Percentiles rank a stretch among this genome's conserved stretches.
These are phyloP conservation scores for Gallinago media DNA, from an alignment of 2,113 vertebrate genomes.

Conservation along the genomic window DNA sequence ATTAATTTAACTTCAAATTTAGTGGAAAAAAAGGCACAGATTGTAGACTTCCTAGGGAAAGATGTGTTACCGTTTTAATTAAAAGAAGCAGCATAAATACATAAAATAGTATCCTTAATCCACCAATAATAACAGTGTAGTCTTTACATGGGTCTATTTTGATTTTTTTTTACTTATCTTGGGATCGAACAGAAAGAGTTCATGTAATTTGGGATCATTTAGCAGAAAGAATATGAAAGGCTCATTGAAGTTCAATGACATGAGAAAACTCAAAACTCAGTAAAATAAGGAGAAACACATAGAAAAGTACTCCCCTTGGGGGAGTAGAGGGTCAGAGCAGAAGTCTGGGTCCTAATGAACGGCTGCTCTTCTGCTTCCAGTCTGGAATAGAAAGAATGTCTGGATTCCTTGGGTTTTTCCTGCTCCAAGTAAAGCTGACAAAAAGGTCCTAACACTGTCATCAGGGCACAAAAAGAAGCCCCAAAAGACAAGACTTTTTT, in stretches of 20 bases:
- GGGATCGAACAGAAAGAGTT: background rate
- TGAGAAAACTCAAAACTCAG: background rate
- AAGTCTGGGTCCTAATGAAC: background rate
- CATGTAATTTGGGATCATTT: background rate
- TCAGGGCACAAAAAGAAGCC: background rate
- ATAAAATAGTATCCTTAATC: background rate
- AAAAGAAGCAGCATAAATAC: background rate
- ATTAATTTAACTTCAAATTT: slow-evolving; percentile 31
- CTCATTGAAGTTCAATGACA: background rate
- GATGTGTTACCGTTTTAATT: background rate
- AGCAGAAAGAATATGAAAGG: background rate
- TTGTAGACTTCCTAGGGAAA: background rate
- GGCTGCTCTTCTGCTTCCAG: background rate
- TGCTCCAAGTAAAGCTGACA: background rate
- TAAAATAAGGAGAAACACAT: background rate
- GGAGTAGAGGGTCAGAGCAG: background rate
- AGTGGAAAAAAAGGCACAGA: background rate
- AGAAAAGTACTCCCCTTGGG: too few relatives aligned
- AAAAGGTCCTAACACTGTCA: background rate
- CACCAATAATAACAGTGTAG: background rate
- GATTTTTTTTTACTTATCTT: background rate
- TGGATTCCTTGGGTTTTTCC: background rate
- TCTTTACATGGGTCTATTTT: background rate
- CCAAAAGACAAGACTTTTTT: background rate
- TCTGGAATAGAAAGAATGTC: background rate